phyloP scores from a whole-genome alignment of 1,140 invertebrate genomes.

The Drosophila mayri region DNA sequence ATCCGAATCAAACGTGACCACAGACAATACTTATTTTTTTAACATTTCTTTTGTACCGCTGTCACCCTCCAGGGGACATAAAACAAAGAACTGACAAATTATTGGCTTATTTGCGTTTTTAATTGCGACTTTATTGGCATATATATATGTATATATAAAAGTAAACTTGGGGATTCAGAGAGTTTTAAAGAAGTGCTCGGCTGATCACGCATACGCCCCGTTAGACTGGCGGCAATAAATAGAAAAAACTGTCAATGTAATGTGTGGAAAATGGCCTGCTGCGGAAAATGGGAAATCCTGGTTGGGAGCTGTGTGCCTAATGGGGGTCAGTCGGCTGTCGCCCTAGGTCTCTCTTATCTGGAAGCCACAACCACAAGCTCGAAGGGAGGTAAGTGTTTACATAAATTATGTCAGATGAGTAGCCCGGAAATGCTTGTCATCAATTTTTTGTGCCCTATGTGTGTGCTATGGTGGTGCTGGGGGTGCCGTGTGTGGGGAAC shows the following conservation, averaged over 20 bases:
- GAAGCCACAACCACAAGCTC: slow-evolving; percentile 1
- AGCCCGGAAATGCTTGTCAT: slow-evolving; percentile 80
- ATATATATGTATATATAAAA: slow-evolving; percentile 19
- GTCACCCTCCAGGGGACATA: slow-evolving; percentile 2
- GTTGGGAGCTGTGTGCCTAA: slow-evolving; percentile 1
- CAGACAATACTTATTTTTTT: slow-evolving; percentile 55
- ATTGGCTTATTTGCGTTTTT: slow-evolving; percentile 70
- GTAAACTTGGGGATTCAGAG: slow-evolving; percentile 2
- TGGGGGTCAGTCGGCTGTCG: slow-evolving; percentile 58
- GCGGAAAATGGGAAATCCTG: slow-evolving; percentile 19
- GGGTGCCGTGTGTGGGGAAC: slow-evolving; percentile 12
- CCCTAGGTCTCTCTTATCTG: slow-evolving; percentile 51
- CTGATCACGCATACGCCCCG: slow-evolving; percentile 71
- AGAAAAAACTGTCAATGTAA: slow-evolving; percentile 55
- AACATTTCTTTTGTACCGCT: slow-evolving; percentile 1
- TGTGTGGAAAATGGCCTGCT: slow-evolving; percentile 58
- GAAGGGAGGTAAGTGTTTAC: slow-evolving; percentile 67
- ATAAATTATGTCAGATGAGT: slow-evolving; percentile 77
- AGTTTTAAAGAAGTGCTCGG: slow-evolving; percentile 44
- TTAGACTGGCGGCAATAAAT: slow-evolving; percentile 70
- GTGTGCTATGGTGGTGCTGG: slow-evolving; percentile 1
- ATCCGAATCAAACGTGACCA: slow-evolving; percentile 69
- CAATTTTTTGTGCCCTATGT: slow-evolving; percentile 58
- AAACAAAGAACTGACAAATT: slow-evolving; percentile 48
- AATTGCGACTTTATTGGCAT: slow-evolving; percentile 71